Evolutionary conservation across 2,888 invertebrate genomes (phyloP), one percentile per base, ranked within the genome.

Genomic region (Lagria hirta): DNA sequence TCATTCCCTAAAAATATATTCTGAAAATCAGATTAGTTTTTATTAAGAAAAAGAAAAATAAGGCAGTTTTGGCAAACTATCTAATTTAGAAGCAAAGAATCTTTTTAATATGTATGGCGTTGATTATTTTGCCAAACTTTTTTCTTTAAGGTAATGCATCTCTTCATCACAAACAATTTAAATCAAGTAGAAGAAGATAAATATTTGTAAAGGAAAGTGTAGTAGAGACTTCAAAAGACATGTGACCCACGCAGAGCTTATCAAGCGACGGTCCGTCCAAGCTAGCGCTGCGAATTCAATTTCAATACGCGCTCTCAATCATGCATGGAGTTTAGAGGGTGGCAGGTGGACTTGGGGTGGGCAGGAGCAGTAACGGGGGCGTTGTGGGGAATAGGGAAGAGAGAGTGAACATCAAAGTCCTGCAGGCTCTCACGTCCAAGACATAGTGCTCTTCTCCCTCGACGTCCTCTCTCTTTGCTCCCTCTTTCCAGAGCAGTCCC

Each of bases 271-370:
- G 60, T 55, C 59, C 45, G 57, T 57, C 59, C n/a, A n/a, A n/a
- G n/a, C n/a, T 56, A 55, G 57, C 55, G 54, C 62, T 66, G 65
- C 66, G 70, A 72, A 71, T 72, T 72, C 71, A 72, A 72, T 72
- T 72, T 71, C 71, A 72, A 71, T 72, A 70, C 71, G 66, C 66
- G 70, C 69, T 66, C 69, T 70, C 70, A 70, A 69, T 70, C 70
- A 69, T 70, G 68, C 67, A 70, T 70, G 68, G 67, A 64, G 65
- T 58, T 60, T 57, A 55, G 52, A 53, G 55, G 54, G 48, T 41
- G 52, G 49, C 42, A 42, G 28, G 33, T 22, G 15, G 48, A 12
- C 45, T 50, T 50, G 48, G 48, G 58, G 49, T 60, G 49, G 48
- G 14, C 36, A 41, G 24, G 50, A 32, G 32, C 12, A 50, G 47